Conservation (phyloP, 2,113 vertebrate species). For the Microcebus griseorufus region DNA sequence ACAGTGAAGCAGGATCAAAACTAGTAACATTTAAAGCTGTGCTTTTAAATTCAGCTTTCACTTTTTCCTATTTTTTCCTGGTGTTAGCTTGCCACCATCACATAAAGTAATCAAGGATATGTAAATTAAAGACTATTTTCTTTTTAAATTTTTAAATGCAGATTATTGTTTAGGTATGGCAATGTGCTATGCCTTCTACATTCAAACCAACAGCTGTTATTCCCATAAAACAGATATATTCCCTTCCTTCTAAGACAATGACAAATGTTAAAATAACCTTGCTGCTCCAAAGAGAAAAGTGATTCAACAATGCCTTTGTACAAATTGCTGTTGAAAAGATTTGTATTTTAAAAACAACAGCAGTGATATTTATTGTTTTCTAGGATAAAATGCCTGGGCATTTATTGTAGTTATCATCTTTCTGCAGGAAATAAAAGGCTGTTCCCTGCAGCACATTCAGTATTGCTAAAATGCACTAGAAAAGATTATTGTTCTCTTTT, state of each 20-base stretch:
- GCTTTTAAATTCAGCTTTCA: background rate
- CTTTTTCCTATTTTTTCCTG: background rate
- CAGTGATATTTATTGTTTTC: background rate
- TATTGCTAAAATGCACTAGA: background rate
- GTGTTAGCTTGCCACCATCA: background rate
- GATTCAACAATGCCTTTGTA: background rate
- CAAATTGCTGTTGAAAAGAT: slow-evolving; percentile 33
- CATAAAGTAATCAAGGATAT: background rate
- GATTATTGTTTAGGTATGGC: background rate
- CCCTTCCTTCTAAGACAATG: background rate
- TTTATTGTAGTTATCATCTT: background rate
- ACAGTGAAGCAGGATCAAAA: background rate
- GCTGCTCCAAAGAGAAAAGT: slow-evolving; percentile 18
- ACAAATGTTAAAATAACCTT: slow-evolving; percentile 21
- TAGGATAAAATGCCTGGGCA: background rate
- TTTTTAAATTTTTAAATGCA: background rate
- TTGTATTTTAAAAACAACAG: slow-evolving; percentile 51
- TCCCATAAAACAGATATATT: background rate
- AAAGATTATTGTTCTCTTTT: background rate
- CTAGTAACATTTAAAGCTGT: background rate
- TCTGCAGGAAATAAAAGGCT: background rate
- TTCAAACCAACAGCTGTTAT: background rate
- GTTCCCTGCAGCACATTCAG: background rate
- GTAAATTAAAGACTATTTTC: background rate
- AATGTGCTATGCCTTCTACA: background rate